phyloP scores from a whole-genome alignment of 2,888 invertebrate species.

The Thecophora atra region DNA sequence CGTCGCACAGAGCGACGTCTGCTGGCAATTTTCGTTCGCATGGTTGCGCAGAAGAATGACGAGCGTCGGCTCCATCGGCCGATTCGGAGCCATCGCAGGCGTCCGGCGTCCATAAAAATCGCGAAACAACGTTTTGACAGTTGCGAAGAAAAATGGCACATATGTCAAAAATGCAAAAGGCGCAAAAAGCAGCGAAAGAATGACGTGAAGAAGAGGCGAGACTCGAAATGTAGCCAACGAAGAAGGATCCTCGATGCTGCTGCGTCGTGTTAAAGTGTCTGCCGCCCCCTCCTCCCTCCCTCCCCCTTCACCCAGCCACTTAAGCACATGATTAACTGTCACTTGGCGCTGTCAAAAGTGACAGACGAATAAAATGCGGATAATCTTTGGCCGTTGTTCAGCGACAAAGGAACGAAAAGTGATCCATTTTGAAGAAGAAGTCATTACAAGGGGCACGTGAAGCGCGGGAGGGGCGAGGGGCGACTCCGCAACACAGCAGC shows the following conservation, averaged over 20 bases:
- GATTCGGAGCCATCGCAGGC: neutral
- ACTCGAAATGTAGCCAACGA: neutral
- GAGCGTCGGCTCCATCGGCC: neutral
- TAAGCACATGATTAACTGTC: conserved; percentile 29
- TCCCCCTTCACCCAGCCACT: neutral
- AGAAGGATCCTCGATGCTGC: neutral
- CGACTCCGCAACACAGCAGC: neutral
- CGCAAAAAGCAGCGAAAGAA: neutral
- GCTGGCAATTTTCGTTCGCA: neutral
- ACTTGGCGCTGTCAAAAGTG: conserved; percentile 19
- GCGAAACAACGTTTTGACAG: conserved; percentile 47
- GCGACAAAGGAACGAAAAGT: neutral
- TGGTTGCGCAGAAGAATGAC: neutral
- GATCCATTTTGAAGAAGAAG: neutral
- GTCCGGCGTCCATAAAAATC: conserved; percentile 4
- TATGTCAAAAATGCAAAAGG: conserved; percentile 43
- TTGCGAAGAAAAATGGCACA: conserved; percentile 48
- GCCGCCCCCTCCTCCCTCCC: too few relatives aligned
- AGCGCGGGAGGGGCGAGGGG: neutral
- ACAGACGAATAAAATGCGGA: neutral
- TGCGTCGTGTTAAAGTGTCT: neutral
- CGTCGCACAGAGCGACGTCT: neutral
- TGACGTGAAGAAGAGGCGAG: neutral
- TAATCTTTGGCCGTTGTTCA: too few relatives aligned
- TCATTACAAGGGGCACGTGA: neutral